Evolutionary conservation across 2,113 vertebrate genomes (phyloP), one percentile per base, ranked within the genome.

Genomic region (Smithornis capensis): DNA sequence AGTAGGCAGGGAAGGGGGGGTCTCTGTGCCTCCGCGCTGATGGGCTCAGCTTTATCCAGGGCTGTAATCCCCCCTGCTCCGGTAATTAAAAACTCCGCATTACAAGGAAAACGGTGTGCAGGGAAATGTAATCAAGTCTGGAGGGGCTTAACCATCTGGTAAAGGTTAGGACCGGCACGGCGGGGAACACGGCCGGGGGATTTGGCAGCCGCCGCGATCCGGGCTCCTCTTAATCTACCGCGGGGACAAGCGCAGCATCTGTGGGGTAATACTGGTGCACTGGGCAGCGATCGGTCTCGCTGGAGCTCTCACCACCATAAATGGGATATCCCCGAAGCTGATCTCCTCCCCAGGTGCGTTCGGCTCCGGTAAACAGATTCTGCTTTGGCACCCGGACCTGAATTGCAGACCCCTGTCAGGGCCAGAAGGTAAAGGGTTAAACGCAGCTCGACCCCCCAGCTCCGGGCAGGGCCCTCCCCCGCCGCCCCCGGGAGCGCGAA

Each of bases 131-230:
- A 98, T 98, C 98, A 99, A 98, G 98, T 98, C 98, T 97, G 98
- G 95, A 97, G 98, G 98, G 98, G 98, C 98, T 99, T 99, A 99
- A 99, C 98, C 99, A 99, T 99, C 99, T 99, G 99, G 97, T 99
- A 97, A 98, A 99, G 98, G 98, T 99, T 99, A 99, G 98, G 97
- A 98, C 98, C 97, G 91, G 97, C 98, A 96, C 98, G 98, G 98
- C 96, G 96, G 97, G 97, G 98, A 97, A 98, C 98, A 98, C 97
- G 98, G 98, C 97, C 94, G 97, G 97, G 95, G 95, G 97, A 97
- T 98, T 98, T 98, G 96, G 96, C 95, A 96, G 89, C 79, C 92
- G 94, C 90, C 47, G 79, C 90, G 87, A 94, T 93, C 67, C 60
- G 85, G 86, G 68, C 90, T 96, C 96, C 85, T 96, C 42, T 96